These are phyloP conservation scores for Pseudochaenichthys georgianus DNA, from an alignment of 2,797 vertebrate genomes.

Conservation along the genomic window DNA sequence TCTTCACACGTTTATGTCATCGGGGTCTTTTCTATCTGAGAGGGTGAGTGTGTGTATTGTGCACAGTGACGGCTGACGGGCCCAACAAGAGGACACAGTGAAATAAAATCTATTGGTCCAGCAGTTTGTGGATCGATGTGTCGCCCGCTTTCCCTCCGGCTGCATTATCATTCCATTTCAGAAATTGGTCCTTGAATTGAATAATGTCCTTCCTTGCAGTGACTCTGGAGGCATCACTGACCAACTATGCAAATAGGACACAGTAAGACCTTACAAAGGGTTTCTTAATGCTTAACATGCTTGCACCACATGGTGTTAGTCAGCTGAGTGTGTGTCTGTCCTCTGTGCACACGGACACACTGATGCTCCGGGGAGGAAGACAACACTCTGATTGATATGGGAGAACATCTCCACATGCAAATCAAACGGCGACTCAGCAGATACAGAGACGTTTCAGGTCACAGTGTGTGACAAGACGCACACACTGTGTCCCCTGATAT, in stretches of 20 bases:
- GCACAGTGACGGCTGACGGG: no score
- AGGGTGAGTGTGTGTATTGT: neutral
- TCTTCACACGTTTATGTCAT: neutral
- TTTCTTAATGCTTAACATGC: neutral
- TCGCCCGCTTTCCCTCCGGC: neutral
- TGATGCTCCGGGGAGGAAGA: neutral
- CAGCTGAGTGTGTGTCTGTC: no score
- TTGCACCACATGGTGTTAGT: neutral
- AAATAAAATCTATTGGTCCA: neutral
- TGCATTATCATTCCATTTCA: slow-evolving; percentile 6
- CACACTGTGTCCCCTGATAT: neutral
- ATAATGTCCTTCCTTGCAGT: neutral
- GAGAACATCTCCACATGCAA: neutral
- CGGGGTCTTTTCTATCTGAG: neutral
- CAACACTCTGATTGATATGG: slow-evolving; percentile 16
- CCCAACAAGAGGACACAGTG: neutral
- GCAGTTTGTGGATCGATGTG: slow-evolving; percentile 11
- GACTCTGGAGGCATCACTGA: neutral
- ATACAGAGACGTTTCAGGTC: slow-evolving; percentile 1
- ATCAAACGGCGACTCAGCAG: slow-evolving; percentile 30
- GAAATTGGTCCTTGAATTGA: neutral
- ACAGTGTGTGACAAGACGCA: slow-evolving; percentile 9
- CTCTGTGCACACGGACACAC: neutral
- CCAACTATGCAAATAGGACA: neutral
- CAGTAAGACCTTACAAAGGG: neutral